Base-by-base conservation (phyloP, 2,888 invertebrate genomes). In the Acanthosepion pharaonis region DNA sequence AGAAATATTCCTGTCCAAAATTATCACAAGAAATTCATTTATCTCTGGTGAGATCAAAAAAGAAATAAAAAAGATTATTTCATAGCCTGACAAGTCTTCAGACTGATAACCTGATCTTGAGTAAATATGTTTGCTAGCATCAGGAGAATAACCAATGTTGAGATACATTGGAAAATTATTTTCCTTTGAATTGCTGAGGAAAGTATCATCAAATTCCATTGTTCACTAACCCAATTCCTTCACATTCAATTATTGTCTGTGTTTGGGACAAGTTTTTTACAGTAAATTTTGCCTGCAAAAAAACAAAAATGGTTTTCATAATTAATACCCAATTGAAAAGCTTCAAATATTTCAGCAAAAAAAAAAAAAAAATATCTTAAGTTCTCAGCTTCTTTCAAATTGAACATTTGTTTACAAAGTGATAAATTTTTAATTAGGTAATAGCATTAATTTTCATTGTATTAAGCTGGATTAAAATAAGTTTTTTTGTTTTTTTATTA, bases 181-280 rank as follows among this genome's bases (percentile, higher is more conserved):
- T n/a, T 78, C 23, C 23, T n/a, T n/a, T 78, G 15, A 11, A n/a
- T 78, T 78, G 8, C n/a, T 78, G n/a, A 78, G 23, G 78, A 78
- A 33, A n/a, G 18, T 23, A 59, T n/a, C 5, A 28, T 93, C 51
- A 93, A n/a, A 93, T 93, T 25, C 20, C 93, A 55, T 28, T 94
- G 94, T 97, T 96, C 94, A 95, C 95, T 33, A 96, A 95, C 92
- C 97, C 97, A 78, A 96, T 96, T 42, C 97, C 97, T 91, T 96
- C 96, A 96, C 97, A 97, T 94, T 96, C 96, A 92, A 97, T 97
- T 18, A 96, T 95, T 53, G 95, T 96, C 93, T 96, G 95, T n/a
- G 95, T 96, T 28, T 96, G 96, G 49, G 96, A 95, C 42, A 96
- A 94, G 94, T 96, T 95, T 94, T 96, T 96, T 5, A 97, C 95